Evolutionary conservation across 2,797 vertebrate genomes (phyloP).

Genomic region (Cyprinodon diabolis): DNA sequence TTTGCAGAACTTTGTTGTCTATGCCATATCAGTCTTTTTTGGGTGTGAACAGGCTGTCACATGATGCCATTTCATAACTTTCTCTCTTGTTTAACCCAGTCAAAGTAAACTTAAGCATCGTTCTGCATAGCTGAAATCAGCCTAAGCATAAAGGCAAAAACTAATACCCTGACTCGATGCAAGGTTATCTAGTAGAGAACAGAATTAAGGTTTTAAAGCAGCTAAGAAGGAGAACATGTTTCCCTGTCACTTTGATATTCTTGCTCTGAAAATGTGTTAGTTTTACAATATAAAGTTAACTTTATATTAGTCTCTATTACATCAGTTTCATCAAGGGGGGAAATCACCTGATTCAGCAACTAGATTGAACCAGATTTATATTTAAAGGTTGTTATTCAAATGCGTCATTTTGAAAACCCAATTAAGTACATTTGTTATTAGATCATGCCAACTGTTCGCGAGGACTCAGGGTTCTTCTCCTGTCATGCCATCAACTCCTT

Average conservation of each 20-base stretch:
- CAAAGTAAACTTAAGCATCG: neutral
- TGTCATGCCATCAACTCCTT: slow-evolving; percentile 99
- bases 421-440: slow-evolving; percentile 56
- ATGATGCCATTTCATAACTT: too few species aligned
- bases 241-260: too few species aligned
- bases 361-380: slow-evolving; percentile 7
- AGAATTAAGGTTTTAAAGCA: too few species aligned
- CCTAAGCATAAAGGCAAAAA: neutral
- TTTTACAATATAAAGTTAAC: too few species aligned
- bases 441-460: slow-evolving; percentile 96
- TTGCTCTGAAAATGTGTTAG: too few species aligned
- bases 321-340: too few species aligned
- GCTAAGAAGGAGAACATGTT: too few species aligned
- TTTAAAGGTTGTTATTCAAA: neutral
- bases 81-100: neutral
- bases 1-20: neutral
- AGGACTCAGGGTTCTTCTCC: slow-evolving; percentile 99
- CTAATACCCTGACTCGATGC: neutral
- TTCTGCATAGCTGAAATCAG: neutral
- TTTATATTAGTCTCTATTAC: too few species aligned
- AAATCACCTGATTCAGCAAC: slow-evolving; percentile 2
- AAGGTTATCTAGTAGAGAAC: neutral
- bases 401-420: slow-evolving; percentile 15
- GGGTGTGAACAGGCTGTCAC: neutral
- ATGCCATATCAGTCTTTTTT: neutral